Percentiles rank a stretch among this genome's conserved stretches.
These are phyloP conservation scores for Chrysina gloriosa DNA, from an alignment of 2,888 invertebrate species.

Conservation along the genomic window DNA sequence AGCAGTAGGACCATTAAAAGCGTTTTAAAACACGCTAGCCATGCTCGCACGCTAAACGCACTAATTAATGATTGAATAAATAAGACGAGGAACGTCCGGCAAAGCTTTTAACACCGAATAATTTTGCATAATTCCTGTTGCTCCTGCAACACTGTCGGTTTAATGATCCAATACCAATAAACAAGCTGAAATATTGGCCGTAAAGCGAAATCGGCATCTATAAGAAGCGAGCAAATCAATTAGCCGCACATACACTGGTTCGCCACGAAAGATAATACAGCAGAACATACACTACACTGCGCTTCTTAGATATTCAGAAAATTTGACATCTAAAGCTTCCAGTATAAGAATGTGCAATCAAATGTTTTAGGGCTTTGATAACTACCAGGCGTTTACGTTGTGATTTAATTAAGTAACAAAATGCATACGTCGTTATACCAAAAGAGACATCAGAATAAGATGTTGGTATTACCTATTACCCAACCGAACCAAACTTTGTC, in stretches of 20 bases:
- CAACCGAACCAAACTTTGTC: too few relatives aligned
- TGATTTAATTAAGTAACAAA: too few relatives aligned
- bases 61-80: slow-evolving; percentile 47
- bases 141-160: slow-evolving; percentile 27
- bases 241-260: slow-evolving; percentile 6
- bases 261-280: neutral
- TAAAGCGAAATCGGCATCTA: slow-evolving; percentile 36
- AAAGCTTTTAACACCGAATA: slow-evolving; percentile 49
- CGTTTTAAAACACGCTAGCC: slow-evolving; percentile 41
- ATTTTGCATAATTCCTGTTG: slow-evolving; percentile 46
- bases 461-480: too few relatives aligned
- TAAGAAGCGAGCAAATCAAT: slow-evolving; percentile 19
- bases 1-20: slow-evolving; percentile 41
- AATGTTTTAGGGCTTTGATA: too few relatives aligned
- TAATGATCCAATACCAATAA: slow-evolving; percentile 43
- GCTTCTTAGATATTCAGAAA: too few relatives aligned
- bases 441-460: too few relatives aligned
- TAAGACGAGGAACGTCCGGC: slow-evolving; percentile 44
- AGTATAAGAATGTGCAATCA: too few relatives aligned
- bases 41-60: slow-evolving; percentile 42
- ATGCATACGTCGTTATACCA: too few relatives aligned
- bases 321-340: too few relatives aligned
- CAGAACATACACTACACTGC: too few relatives aligned
- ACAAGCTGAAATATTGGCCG: slow-evolving; percentile 42
- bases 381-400: too few relatives aligned